A percentile compares a stretch with the other conserved stretches of the same genome.
These are phyloP conservation scores for Hesperia comma DNA, from an alignment of 2,888 invertebrate species.

Conservation along the genomic window DNA sequence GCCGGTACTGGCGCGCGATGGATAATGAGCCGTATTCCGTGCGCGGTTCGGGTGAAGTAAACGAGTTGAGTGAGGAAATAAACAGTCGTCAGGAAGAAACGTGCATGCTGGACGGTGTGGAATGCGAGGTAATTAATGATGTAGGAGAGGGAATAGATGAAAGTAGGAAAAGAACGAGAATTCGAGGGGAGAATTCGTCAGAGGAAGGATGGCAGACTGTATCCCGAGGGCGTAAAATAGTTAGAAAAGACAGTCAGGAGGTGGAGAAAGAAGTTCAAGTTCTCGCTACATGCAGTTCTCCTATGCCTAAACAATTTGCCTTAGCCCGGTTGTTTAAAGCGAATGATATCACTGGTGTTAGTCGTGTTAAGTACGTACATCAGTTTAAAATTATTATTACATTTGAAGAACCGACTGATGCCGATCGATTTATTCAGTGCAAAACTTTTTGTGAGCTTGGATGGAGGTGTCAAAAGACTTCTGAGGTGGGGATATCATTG, in stretches of 20 bases:
- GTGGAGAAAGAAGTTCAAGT: not conserved
- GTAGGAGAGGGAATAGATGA: not conserved
- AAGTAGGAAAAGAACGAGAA: constrained; percentile 1
- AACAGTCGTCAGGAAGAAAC: too few relatives aligned
- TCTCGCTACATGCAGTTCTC: not conserved
- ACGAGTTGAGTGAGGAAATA: too few relatives aligned
- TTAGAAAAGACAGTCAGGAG: not conserved
- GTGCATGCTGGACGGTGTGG: too few relatives aligned
- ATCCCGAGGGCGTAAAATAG: not conserved
- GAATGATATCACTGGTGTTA: constrained; percentile 33
- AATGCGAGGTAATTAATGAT: too few relatives aligned
- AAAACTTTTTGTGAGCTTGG: constrained; percentile 25
- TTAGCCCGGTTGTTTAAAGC: constrained; percentile 40
- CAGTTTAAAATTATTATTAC: constrained; percentile 36
- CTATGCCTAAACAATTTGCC: constrained; percentile 37
- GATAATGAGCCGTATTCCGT: too few relatives aligned
- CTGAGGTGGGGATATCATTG: constrained; percentile 38
- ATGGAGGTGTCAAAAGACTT: constrained; percentile 28
- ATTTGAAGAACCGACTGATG: constrained; percentile 29
- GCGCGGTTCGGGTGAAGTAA: too few relatives aligned
- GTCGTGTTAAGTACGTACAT: constrained; percentile 37
- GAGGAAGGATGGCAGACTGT: constrained; percentile 10
- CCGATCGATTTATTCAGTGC: constrained; percentile 26
- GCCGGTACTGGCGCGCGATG: too few relatives aligned
- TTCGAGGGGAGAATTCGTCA: not conserved